Evolutionary conservation across 2,888 invertebrate species (phyloP), one percentile per base, ranked within the genome.

Genomic region (Clunio marinus): DNA sequence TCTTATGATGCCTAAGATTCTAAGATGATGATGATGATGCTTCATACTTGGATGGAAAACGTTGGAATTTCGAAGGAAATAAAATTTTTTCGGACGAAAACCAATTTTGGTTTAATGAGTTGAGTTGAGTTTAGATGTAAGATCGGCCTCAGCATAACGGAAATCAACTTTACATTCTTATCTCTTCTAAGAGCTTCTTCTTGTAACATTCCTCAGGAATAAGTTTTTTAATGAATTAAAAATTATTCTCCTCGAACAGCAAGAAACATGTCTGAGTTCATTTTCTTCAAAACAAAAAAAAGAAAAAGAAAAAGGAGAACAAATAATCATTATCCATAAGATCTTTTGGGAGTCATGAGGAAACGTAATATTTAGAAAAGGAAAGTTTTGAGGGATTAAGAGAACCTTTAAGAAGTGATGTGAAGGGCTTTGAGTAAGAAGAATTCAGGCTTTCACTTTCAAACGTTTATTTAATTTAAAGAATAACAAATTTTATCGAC

Each of bases 41-140:
- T 7, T n/a, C 32, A 32, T 7, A 41, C 41, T 3, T 41, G 15
- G 15, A 10, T 41, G 41, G 15, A 10, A 15, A n/a, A 41, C 32
- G 32, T 45, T 32, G 37, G 28, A 63, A 63, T 63, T 45, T 13
- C 46, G 13, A 27, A 41, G 17, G 15, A 45, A 27, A 46, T 63
- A 7, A 4, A n/a, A 27, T 45, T 27, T 55, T 27, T 63, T 45
- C 25, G 15, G 24, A 25, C 45, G 60, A 63, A 63, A 63, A 63
- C 63, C 63, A 63, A 63, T 63, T 63, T 63, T 27, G 63, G 63
- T 63, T 63, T 41, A 63, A 63, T 63, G 63, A 63, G 63, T 63
- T 24, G 63, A 27, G 27, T 32, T 7, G 4, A 10, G 5, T 32
- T 32, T 7, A 32, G 32, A 27, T 27, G n/a, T 57, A 15, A 51